These are phyloP conservation scores for Ormia ochracea DNA, from an alignment of 2,888 invertebrate genomes.

Conservation along the genomic window DNA sequence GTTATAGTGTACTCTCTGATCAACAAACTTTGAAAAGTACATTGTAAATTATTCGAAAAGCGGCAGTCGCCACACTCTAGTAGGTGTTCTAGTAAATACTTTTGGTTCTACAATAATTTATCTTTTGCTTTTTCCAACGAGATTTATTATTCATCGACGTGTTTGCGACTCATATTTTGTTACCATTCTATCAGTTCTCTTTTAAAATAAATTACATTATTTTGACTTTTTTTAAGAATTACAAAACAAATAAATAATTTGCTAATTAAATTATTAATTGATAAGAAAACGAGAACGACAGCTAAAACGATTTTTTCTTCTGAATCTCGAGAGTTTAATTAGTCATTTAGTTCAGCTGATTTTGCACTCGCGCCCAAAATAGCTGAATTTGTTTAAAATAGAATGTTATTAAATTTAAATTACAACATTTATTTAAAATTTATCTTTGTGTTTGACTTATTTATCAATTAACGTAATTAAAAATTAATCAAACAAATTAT, in stretches of 20 bases:
- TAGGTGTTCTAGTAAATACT: conserved; percentile 52
- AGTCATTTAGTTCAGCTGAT: conserved; percentile 44
- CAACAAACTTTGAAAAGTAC: background rate
- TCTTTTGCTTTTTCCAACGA: background rate
- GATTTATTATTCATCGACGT: conserved; percentile 19
- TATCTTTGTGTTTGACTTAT: conserved; percentile 66
- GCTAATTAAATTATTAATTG: conserved; percentile 31
- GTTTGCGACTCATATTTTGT: background rate
- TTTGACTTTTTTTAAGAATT: background rate
- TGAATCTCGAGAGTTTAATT: conserved; percentile 53
- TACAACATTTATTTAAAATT: conserved; percentile 35
- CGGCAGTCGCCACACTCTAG: conserved; percentile 25
- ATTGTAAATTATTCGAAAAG: conserved; percentile 1
- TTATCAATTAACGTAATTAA: conserved; percentile 70
- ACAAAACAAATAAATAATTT: background rate
- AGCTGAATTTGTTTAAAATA: background rate
- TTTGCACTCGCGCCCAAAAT: background rate
- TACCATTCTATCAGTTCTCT: background rate
- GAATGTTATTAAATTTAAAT: conserved; percentile 21
- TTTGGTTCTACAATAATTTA: conserved; percentile 14
- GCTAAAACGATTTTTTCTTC: background rate
- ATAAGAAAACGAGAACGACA: background rate
- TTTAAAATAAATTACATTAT: conserved; percentile 34
- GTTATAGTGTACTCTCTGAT: background rate
- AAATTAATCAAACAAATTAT: conserved; percentile 67